Base-by-base conservation (phyloP, 2,888 invertebrate genomes). In the Cloeon dipterum region DNA sequence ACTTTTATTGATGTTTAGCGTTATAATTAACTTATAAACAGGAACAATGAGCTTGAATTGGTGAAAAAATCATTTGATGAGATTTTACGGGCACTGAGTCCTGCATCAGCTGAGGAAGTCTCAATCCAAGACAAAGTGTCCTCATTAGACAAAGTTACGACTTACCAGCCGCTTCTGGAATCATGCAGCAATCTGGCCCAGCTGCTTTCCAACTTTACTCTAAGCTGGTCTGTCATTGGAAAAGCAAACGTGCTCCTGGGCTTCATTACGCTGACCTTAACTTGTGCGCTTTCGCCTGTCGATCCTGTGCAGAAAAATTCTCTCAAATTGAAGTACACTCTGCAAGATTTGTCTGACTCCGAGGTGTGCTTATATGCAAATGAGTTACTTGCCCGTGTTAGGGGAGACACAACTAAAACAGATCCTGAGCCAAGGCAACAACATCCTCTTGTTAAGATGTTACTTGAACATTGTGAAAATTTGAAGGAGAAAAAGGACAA, bases 261-360 rank as follows among this genome's bases (percentile, higher is more conserved):
- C 43, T 52, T 66, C 16, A 44, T 71, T 1, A 65, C 70, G 46
- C 50, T 66, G 61, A 68, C 0, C 65, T 69, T 39, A 21, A 36
- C 37, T 8, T 20, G 39, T 5, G 38, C 38, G 11, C 50, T 59
- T 75, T 10, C 74, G 74, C 14, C 55, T 69, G 1, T 89, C 4
- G 93, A 93, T 61, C 86, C 88, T 1, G 71, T 82, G 0, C 70
- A 76, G 40, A 85, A 85, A 54, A 68, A 73, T 43, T 61, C 68
- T 1, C 53, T 86, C 0, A 81, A 81, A 56, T 63, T 74, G 8
- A 54, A 66, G 32, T 78, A 83, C 44, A 59, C 71, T 11, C 54
- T 63, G 18, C 70, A 81, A 46, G 78, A 85, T 52, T 66, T 79
- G 3, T 44, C 55, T 16, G 66, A 68, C 47, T 63, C 74, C 23